Evolutionary conservation across 2,888 invertebrate species (phyloP).

Genomic region (Melanophora roralis): DNA sequence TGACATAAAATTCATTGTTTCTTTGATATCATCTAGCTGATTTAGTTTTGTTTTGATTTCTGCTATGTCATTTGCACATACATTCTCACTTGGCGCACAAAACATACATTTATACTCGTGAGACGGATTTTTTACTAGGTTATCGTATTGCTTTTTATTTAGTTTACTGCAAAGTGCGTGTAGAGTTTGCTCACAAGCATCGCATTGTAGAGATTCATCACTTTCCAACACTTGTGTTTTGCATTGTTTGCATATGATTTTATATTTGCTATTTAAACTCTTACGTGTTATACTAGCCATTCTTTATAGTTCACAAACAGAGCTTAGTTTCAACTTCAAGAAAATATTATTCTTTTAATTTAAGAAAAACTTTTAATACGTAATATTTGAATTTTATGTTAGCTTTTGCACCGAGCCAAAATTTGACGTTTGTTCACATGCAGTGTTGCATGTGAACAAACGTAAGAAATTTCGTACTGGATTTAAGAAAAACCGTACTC

Average conservation of each 20-base stretch:
- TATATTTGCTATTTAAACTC: slow-evolving; percentile 15
- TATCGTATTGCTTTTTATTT: slow-evolving; percentile 2
- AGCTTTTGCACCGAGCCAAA: too few relatives aligned
- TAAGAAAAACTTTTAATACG: too few relatives aligned
- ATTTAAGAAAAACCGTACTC: too few relatives aligned
- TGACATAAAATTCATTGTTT: background rate
- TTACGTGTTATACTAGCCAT: background rate
- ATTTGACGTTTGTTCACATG: too few relatives aligned
- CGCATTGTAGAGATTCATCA: slow-evolving; percentile 12
- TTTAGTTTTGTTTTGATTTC: slow-evolving; percentile 6
- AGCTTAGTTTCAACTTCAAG: too few relatives aligned
- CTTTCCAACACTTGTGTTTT: background rate
- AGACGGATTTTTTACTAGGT: background rate
- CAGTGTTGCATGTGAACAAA: too few relatives aligned
- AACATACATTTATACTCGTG: slow-evolving; percentile 7
- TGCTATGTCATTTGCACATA: background rate
- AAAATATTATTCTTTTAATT: too few relatives aligned
- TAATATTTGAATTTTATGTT: too few relatives aligned
- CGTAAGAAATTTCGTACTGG: too few relatives aligned
- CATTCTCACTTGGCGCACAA: background rate
- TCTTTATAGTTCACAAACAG: background rate
- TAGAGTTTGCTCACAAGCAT: slow-evolving; percentile 22
- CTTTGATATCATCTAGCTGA: background rate
- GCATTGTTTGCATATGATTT: slow-evolving; percentile 9
- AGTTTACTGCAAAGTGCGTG: background rate